Percentiles rank a stretch among this genome's conserved stretches.
Evolutionary conservation across 2,888 invertebrate genomes (phyloP).

Genomic region (Pelosia muscerda): DNA sequence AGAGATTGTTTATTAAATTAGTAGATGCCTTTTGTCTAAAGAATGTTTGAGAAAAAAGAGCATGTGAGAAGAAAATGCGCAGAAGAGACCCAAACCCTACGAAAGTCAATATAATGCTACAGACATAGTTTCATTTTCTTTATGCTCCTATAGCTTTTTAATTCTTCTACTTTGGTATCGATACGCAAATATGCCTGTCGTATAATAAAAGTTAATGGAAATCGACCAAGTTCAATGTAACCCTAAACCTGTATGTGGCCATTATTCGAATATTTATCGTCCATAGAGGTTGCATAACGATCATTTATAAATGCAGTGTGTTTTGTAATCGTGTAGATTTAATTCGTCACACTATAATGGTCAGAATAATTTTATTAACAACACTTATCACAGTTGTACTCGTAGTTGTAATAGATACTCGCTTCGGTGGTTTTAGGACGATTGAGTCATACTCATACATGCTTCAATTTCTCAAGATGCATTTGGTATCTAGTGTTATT

Average conservation of each 20-base stretch:
- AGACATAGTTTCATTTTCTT: background rate
- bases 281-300: slow-evolving; percentile 33
- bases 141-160: background rate
- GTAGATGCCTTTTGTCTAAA: background rate
- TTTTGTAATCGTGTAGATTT: slow-evolving; percentile 42
- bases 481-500: slow-evolving; percentile 27
- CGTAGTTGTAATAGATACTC: slow-evolving; percentile 19
- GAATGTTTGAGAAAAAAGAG: background rate
- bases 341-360: slow-evolving; percentile 49
- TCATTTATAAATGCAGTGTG: slow-evolving; percentile 38
- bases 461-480: slow-evolving; percentile 27
- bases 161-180: background rate
- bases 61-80: background rate
- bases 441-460: slow-evolving; percentile 35
- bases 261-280: slow-evolving; percentile 14
- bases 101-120: background rate
- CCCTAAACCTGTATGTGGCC: background rate
- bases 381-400: slow-evolving; percentile 37
- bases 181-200: background rate
- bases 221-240: background rate
- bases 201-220: background rate
- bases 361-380: slow-evolving; percentile 30
- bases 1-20: too few relatives aligned
- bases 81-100: background rate
- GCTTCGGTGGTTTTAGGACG: slow-evolving; percentile 27